Evolutionary conservation across 2,113 vertebrate species (phyloP).

Genomic region (Salvelinus namaycush): DNA sequence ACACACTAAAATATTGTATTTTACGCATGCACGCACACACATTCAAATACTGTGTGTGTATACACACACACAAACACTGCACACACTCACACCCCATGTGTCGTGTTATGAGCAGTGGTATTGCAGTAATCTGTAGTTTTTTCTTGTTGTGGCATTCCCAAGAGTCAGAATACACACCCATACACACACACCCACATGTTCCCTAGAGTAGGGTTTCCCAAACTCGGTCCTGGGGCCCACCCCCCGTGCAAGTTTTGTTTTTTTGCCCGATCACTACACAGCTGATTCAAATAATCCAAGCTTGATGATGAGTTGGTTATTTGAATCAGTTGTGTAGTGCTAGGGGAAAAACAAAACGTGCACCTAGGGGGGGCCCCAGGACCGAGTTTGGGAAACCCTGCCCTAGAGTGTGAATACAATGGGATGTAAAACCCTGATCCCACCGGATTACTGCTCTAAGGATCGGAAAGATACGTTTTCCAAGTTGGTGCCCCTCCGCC

Average conservation of each 20-base stretch:
- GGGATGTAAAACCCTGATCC: conserved; percentile 1
- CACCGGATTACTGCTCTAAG: conserved; percentile 1
- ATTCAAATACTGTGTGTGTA: conserved; percentile 19
- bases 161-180: conserved; percentile 1
- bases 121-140: background rate
- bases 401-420: conserved; percentile 7
- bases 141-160: no score
- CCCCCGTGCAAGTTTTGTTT: no score
- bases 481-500: conserved; percentile 44
- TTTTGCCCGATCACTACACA: no score
- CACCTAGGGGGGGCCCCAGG: no score
- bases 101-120: conserved; percentile 27
- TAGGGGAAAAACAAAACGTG: no score
- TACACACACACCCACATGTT: no score
- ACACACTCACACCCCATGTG: conserved; percentile 3
- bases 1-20: background rate
- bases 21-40: conserved; percentile 17
- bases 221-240: no score
- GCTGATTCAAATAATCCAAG: no score
- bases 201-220: no score
- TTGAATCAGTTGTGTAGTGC: no score
- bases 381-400: no score
- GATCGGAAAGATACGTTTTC: conserved; percentile 4
- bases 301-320: no score
- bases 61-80: background rate